Conservation (phyloP, 2,888 invertebrate genomes). For the Chrysopilus asiliformis region DNA sequence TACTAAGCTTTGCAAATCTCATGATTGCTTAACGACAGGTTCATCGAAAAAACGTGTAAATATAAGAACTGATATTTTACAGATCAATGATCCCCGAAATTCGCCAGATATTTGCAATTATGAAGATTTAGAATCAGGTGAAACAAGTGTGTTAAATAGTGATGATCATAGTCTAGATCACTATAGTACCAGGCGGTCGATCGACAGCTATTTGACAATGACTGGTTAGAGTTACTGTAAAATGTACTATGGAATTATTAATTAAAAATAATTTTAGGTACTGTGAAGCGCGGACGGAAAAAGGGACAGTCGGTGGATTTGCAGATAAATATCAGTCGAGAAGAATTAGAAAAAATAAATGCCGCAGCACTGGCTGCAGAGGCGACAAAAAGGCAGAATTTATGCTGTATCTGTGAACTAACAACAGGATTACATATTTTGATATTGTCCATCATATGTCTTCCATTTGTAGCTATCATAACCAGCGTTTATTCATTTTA, state of each 20-base stretch:
- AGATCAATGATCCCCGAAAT: slow-evolving; percentile 17
- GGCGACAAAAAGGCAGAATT: slow-evolving; percentile 43
- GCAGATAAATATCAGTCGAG: slow-evolving; percentile 55
- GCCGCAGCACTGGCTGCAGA: slow-evolving; percentile 43
- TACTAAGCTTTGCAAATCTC: slow-evolving; percentile 31
- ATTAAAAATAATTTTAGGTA: slow-evolving; percentile 35
- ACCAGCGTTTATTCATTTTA: slow-evolving; percentile 58
- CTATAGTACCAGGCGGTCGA: slow-evolving; percentile 41
- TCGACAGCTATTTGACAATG: slow-evolving; percentile 52
- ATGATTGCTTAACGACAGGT: slow-evolving; percentile 34
- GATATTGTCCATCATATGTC: slow-evolving; percentile 47
- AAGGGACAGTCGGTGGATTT: slow-evolving; percentile 60
- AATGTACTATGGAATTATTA: not conserved
- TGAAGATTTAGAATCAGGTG: slow-evolving; percentile 34
- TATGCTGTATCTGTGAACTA: slow-evolving; percentile 41
- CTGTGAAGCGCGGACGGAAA: slow-evolving; percentile 57
- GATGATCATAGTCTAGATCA: slow-evolving; percentile 39
- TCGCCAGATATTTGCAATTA: slow-evolving; percentile 23
- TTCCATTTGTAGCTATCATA: slow-evolving; percentile 50
- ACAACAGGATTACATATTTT: slow-evolving; percentile 52
- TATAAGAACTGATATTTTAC: slow-evolving; percentile 41
- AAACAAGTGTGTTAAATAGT: slow-evolving; percentile 31
- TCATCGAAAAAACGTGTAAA: slow-evolving; percentile 49
- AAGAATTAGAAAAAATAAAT: slow-evolving; percentile 55
- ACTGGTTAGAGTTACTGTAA: slow-evolving; percentile 27